These are phyloP conservation scores for Dicyrtoma fusca DNA, from an alignment of 2,888 invertebrate species.

Conservation along the genomic window DNA sequence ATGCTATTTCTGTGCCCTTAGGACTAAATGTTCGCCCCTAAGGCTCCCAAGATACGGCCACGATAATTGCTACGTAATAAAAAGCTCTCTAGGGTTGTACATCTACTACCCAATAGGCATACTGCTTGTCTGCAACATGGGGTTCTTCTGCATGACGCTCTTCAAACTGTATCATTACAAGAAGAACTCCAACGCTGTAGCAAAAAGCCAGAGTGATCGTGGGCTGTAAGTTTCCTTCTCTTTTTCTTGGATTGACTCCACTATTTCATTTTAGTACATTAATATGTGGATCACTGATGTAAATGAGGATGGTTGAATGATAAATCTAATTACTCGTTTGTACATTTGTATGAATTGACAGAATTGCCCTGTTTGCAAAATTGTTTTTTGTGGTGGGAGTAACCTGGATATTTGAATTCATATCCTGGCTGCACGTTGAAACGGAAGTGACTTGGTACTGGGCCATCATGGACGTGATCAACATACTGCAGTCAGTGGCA, in stretches of 20 bases:
- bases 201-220: conserved; percentile 19
- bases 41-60: conserved; percentile 19
- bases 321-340: neutral
- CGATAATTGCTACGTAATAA: conserved; percentile 6
- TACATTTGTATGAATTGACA: conserved; percentile 15
- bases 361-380: conserved; percentile 47
- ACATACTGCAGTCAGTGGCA: conserved; percentile 50
- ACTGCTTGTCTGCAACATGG: conserved; percentile 10
- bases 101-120: conserved; percentile 25
- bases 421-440: conserved; percentile 46
- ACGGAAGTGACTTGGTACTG: conserved; percentile 42
- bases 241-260: neutral
- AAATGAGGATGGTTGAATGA: neutral
- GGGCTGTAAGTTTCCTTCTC: conserved; percentile 12
- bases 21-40: conserved; percentile 9
- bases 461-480: conserved; percentile 46
- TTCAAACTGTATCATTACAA: conserved; percentile 28
- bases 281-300: neutral
- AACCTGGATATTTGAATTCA: conserved; percentile 52
- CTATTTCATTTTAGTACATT: neutral
- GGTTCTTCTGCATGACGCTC: conserved; percentile 25
- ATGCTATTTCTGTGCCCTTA: neutral
- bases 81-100: conserved; percentile 15
- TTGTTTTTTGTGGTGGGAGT: conserved; percentile 50
- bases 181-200: conserved; percentile 4